phyloP scores from a whole-genome alignment of 2,797 vertebrate genomes.

The Diceros bicornis region DNA sequence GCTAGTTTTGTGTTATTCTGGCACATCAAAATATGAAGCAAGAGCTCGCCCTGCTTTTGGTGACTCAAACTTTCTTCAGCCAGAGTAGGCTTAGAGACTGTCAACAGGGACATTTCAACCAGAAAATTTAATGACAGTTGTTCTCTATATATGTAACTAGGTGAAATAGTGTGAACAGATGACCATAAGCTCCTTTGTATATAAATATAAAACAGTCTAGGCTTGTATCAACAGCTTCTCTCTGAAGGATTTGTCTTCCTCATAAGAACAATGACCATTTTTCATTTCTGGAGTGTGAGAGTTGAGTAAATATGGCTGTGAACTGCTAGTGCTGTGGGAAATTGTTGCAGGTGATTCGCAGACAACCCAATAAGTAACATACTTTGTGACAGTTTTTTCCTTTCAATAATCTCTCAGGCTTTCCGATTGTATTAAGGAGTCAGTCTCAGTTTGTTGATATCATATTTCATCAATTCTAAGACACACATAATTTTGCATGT shows the following conservation, averaged over 20 bases:
- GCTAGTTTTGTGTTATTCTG: not conserved
- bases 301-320: not conserved
- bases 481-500: not conserved
- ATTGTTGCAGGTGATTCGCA: constrained; percentile 20
- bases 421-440: not conserved
- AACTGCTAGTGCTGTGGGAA: constrained; percentile 36
- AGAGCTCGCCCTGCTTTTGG: not conserved
- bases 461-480: not conserved
- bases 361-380: not conserved
- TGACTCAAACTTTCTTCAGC: constrained; percentile 74
- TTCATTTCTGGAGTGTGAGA: constrained; percentile 49
- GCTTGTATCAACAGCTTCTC: constrained; percentile 35
- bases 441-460: not conserved
- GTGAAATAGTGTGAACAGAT: constrained; percentile 63
- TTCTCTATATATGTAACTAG: constrained; percentile 44
- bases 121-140: constrained; percentile 66
- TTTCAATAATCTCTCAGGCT: constrained; percentile 46
- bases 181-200: constrained; percentile 23
- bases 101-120: constrained; percentile 66
- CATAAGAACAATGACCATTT: constrained; percentile 61
- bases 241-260: constrained; percentile 69
- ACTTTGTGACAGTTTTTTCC: not conserved
- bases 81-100: constrained; percentile 57
- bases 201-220: constrained; percentile 56
- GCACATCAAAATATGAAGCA: not conserved